phyloP scores from a whole-genome alignment of 2,888 invertebrate genomes.

The Chydorus sphaericus region DNA sequence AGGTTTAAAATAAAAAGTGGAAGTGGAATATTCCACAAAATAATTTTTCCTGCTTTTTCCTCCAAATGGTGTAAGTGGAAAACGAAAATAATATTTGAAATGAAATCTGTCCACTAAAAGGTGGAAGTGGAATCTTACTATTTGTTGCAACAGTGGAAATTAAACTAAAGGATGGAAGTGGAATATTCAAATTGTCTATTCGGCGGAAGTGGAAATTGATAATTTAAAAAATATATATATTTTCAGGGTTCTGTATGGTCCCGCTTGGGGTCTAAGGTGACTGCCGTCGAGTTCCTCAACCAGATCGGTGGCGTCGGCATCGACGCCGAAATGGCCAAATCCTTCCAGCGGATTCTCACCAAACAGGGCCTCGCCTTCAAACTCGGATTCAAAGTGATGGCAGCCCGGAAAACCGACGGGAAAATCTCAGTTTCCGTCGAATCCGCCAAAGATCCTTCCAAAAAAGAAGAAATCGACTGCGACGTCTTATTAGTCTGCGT shows the following conservation, averaged over 20 bases:
- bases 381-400: conserved; percentile 81
- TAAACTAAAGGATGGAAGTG: too few relatives aligned
- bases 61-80: too few relatives aligned
- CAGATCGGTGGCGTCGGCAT: conserved; percentile 90
- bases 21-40: too few relatives aligned
- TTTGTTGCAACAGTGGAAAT: too few relatives aligned
- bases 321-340: conserved; percentile 85
- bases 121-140: too few relatives aligned
- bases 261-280: conserved; percentile 85
- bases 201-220: too few relatives aligned
- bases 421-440: conserved; percentile 63
- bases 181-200: too few relatives aligned
- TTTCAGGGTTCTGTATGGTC: conserved; percentile 90
- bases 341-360: conserved; percentile 72
- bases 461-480: conserved; percentile 77
- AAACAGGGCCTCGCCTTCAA: conserved; percentile 88
- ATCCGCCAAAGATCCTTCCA: conserved; percentile 59
- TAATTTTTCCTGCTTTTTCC: too few relatives aligned
- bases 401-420: conserved; percentile 56
- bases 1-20: too few relatives aligned
- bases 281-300: conserved; percentile 82
- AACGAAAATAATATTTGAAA: too few relatives aligned
- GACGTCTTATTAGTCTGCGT: conserved; percentile 89
- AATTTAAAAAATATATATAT: too few relatives aligned
- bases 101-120: too few relatives aligned